Conservation (phyloP, 2,113 vertebrate species). For the Heterotis niloticus region DNA sequence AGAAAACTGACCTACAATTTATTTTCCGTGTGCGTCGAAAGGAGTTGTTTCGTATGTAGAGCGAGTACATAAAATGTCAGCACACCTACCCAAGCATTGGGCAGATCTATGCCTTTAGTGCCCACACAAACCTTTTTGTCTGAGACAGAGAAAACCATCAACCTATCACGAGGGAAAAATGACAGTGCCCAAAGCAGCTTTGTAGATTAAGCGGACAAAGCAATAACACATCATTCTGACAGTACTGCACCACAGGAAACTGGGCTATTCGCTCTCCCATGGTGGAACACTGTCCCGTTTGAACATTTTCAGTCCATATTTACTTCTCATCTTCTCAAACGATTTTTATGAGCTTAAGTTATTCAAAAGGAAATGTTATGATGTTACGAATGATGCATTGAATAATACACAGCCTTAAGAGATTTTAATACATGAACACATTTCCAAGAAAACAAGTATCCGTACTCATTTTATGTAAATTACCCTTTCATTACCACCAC, state of each 20-base stretch:
- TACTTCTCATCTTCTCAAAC: no score
- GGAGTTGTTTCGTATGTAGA: background rate
- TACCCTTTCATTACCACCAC: background rate
- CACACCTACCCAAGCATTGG: background rate
- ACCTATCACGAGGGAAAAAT: background rate
- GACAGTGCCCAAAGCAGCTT: constrained; percentile 6
- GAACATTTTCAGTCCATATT: no score
- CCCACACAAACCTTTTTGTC: constrained; percentile 2
- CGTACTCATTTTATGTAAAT: background rate
- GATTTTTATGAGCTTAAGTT: background rate
- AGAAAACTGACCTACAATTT: no score
- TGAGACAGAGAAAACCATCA: background rate
- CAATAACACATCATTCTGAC: constrained; percentile 11
- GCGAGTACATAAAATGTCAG: background rate
- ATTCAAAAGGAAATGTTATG: background rate
- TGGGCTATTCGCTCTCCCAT: background rate
- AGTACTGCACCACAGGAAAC: background rate
- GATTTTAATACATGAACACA: background rate
- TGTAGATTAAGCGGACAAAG: constrained; percentile 1
- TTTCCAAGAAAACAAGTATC: background rate
- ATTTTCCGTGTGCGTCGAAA: background rate
- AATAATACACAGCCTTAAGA: background rate
- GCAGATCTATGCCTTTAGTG: background rate
- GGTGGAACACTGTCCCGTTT: no score
- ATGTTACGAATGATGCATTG: no score